Evolutionary conservation across 2,888 invertebrate genomes (phyloP), one percentile per base, ranked within the genome.

Genomic region (Clivina fossor): DNA sequence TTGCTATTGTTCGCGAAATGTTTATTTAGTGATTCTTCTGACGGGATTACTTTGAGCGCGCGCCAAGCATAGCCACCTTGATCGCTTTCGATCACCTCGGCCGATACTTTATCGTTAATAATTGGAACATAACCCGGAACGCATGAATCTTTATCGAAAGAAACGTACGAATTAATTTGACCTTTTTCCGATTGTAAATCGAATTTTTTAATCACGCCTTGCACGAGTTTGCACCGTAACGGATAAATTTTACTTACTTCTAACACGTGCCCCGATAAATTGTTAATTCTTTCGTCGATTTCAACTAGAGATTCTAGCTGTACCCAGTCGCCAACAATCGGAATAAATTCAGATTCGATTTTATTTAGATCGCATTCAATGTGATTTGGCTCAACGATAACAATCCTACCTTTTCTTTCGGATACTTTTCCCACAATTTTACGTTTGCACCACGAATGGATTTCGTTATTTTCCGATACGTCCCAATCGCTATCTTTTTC

Each of bases 31-130:
- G 60, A 58, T 35, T 61, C 57, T 50, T 58, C 54, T 16, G 66
- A 63, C 2, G 74, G 75, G 44, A 71, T 65, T 11, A 78, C 67
- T 44, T 73, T 76, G 47, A 86, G 66, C 0, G 84, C 84, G 61
- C 88, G 76, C 85, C 85, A 82, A 40, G 71, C 70, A 54, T 72
- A 79, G 55, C 65, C 68, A 11, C 76, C 78, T 74, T 85, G 84
- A 62, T 82, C 80, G 69, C 88, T 88, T 73, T 90, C 90, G 63
- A 90, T 85, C 1, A 83, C 78, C 68, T 89, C 85, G 3, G 80
- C 79, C 51, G 78, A 68, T 2, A 86, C 86, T 69, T 78, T 77
- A 63, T 85, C 84, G 8, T 85, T 84, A 46, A 80, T 65, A 32
- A 74, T 69, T 0, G 86, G 82, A 26, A 76, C 67, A 58, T 79